Evolutionary conservation across 2,888 invertebrate species (phyloP).

Genomic region (Ennomos quercinarius): DNA sequence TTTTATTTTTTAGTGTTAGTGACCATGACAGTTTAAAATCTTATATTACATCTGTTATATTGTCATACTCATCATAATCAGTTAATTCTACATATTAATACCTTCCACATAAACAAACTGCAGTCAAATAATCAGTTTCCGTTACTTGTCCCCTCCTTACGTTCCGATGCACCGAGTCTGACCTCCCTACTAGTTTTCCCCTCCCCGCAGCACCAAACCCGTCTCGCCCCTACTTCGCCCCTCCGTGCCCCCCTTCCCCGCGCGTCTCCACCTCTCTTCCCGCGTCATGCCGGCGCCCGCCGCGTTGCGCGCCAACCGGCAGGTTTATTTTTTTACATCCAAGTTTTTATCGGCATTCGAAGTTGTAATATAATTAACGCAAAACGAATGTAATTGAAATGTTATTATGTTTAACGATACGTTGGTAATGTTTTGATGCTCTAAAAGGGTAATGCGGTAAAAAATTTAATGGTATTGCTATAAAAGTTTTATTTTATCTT

Average conservation of each 20-base stretch:
- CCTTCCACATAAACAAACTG: not conserved
- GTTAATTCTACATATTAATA: no score
- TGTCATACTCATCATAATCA: no score
- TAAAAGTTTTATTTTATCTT: no score
- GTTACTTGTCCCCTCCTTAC: slow-evolving; percentile 45
- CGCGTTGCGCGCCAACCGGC: slow-evolving; percentile 52
- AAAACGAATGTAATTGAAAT: slow-evolving; percentile 9
- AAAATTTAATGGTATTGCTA: no score
- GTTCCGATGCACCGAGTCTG: slow-evolving; percentile 69
- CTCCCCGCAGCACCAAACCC: slow-evolving; percentile 41
- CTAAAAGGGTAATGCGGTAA: no score
- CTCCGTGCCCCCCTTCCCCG: slow-evolving; percentile 36
- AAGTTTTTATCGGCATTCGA: slow-evolving; percentile 37
- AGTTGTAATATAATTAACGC: slow-evolving; percentile 6
- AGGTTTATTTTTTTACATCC: slow-evolving; percentile 51
- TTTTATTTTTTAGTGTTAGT: no score
- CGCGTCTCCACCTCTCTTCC: slow-evolving; percentile 44
- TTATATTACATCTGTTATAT: no score
- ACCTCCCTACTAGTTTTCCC: slow-evolving; percentile 63
- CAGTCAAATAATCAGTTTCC: not conserved
- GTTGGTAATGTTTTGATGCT: not conserved
- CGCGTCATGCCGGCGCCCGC: slow-evolving; percentile 77
- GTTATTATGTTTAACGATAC: not conserved
- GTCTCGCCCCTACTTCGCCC: slow-evolving; percentile 31
- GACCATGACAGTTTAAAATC: no score